Evolutionary conservation across 1,140 invertebrate genomes (phyloP).

Genomic region (Gyrodactylus salaris): DNA sequence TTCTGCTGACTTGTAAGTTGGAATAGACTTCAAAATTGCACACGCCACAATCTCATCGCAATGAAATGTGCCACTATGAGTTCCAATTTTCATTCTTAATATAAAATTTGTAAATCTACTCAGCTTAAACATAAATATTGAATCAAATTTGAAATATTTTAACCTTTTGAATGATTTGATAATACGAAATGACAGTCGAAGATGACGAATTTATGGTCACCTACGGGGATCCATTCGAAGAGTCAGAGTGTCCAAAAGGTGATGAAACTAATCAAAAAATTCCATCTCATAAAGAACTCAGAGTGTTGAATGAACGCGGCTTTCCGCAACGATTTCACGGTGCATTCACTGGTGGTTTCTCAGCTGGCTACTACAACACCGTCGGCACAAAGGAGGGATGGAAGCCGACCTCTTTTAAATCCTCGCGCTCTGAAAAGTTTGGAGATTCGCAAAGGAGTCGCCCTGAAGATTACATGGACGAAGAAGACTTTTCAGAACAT

Average conservation of each 20-base stretch:
- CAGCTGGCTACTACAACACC: slow-evolving; percentile 80
- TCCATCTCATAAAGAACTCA: neutral
- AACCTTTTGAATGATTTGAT: neutral
- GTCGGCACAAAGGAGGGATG: slow-evolving; percentile 74
- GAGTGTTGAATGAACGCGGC: slow-evolving; percentile 1
- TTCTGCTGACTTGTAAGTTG: slow-evolving; percentile 39
- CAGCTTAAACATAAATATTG: too few relatives aligned
- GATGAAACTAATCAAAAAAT: neutral
- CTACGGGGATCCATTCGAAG: neutral
- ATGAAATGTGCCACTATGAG: slow-evolving; percentile 41
- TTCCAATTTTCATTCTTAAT: slow-evolving; percentile 22
- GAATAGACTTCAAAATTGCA: slow-evolving; percentile 46
- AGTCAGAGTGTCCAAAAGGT: neutral
- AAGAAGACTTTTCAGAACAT: slow-evolving; percentile 68
- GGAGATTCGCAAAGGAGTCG: neutral
- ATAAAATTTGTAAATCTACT: neutral
- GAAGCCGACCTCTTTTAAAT: slow-evolving; percentile 58
- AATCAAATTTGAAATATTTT: neutral
- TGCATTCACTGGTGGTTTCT: slow-evolving; percentile 92
- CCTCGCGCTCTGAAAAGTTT: slow-evolving; percentile 27
- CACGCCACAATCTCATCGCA: slow-evolving; percentile 79
- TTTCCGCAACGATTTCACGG: slow-evolving; percentile 49
- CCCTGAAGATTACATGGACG: slow-evolving; percentile 81
- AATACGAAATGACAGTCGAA: neutral
- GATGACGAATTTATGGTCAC: neutral